Conservation (phyloP, 2,797 vertebrate species). For the Notolepis coatsorum region DNA sequence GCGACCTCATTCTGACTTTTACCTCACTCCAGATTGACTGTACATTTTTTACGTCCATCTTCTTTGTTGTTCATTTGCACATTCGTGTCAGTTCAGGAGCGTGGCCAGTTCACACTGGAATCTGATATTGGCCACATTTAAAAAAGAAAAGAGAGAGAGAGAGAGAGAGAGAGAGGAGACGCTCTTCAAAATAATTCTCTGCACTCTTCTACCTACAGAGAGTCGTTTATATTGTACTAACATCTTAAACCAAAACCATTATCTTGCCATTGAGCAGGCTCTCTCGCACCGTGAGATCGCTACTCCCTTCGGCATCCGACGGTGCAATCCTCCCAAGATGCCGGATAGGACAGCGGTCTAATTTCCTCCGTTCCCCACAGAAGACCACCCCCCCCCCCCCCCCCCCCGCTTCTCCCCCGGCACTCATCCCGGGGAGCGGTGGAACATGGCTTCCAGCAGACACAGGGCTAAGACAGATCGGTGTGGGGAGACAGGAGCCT, state of each 20-base stretch:
- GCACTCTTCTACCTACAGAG: slow-evolving; percentile 24
- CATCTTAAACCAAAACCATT: slow-evolving; percentile 35
- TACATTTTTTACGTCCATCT: too few species aligned
- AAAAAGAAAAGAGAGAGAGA: slow-evolving; percentile 11
- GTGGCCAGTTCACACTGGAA: too few species aligned
- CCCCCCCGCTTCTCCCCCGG: slow-evolving; percentile 5
- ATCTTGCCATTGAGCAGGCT: slow-evolving; percentile 6
- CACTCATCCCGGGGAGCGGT: slow-evolving; percentile 29
- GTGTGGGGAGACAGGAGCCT: slow-evolving; percentile 66
- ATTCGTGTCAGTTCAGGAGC: too few species aligned
- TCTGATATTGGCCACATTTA: too few species aligned
- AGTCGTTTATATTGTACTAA: slow-evolving; percentile 25
- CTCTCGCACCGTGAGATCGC: slow-evolving; percentile 6
- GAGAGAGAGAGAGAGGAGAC: background rate
- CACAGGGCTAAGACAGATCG: slow-evolving; percentile 48
- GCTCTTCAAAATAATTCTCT: slow-evolving; percentile 48
- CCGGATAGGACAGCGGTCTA: slow-evolving; percentile 18
- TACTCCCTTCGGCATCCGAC: slow-evolving; percentile 26
- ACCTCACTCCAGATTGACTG: too few species aligned
- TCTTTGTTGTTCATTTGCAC: too few species aligned
- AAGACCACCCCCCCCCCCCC: background rate
- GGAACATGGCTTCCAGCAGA: slow-evolving; percentile 43
- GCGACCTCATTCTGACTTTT: too few species aligned
- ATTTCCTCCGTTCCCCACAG: slow-evolving; percentile 5
- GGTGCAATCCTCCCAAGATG: slow-evolving; percentile 30